Percentiles rank a stretch among this genome's conserved stretches.
phyloP scores from a whole-genome alignment of 2,113 vertebrate species.

The Ceyx cyanopectus region DNA sequence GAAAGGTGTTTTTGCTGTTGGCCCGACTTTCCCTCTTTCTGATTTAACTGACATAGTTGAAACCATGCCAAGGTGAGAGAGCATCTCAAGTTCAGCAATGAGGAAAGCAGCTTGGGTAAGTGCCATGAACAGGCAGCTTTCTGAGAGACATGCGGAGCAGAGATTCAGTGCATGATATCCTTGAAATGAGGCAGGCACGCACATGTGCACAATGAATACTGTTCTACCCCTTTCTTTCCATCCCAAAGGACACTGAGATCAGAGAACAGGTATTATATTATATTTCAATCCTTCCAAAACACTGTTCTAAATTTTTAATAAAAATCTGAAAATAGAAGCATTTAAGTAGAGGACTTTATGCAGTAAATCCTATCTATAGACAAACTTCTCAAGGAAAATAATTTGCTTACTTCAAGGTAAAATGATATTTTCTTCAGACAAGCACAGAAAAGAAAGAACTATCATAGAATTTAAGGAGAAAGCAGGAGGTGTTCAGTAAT shows the following conservation, averaged over 20 bases:
- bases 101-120: constrained; percentile 69
- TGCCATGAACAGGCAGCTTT: constrained; percentile 71
- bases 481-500: constrained; percentile 2
- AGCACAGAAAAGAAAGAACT: constrained; percentile 43
- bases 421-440: constrained; percentile 43
- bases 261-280: background rate
- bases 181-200: background rate
- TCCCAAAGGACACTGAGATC: background rate
- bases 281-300: background rate
- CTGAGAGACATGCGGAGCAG: constrained; percentile 27
- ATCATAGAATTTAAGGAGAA: constrained; percentile 6
- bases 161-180: constrained; percentile 29
- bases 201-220: background rate
- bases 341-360: background rate
- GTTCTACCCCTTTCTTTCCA: background rate
- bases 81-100: constrained; percentile 76
- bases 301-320: constrained; percentile 11
- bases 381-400: constrained; percentile 32
- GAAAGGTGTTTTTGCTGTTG: constrained; percentile 71
- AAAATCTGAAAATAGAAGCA: background rate
- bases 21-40: constrained; percentile 66
- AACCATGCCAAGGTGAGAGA: constrained; percentile 75
- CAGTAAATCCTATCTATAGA: background rate
- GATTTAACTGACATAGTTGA: constrained; percentile 81
- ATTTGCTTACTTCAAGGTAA: background rate